Percentiles rank a stretch among this genome's conserved stretches.
phyloP scores from a whole-genome alignment of 2,888 invertebrate species.

The Anaspis maculata region DNA sequence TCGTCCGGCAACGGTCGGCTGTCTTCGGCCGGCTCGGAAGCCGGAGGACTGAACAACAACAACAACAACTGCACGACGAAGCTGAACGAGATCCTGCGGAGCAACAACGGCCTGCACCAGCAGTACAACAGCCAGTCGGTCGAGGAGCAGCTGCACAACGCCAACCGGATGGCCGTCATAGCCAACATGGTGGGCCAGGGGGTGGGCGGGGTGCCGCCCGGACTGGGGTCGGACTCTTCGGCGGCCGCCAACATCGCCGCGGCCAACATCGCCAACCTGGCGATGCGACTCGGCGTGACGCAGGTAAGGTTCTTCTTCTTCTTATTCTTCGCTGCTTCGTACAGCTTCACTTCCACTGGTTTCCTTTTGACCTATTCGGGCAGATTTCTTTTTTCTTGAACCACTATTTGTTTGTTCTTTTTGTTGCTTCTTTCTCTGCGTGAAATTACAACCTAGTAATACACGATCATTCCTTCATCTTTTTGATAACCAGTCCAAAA shows the following conservation, averaged over 20 bases:
- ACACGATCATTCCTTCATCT: too few relatives aligned
- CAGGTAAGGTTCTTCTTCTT: conserved; percentile 27
- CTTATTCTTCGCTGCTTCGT: neutral
- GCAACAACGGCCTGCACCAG: conserved; percentile 52
- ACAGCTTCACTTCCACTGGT: too few relatives aligned
- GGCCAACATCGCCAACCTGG: conserved; percentile 64
- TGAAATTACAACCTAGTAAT: too few relatives aligned
- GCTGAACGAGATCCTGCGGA: conserved; percentile 44
- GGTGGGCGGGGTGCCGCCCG: conserved; percentile 51
- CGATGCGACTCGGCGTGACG: conserved; percentile 57
- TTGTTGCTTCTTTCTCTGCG: too few relatives aligned
- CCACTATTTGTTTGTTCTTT: neutral
- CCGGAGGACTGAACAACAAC: conserved; percentile 62
- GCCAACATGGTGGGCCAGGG: conserved; percentile 60
- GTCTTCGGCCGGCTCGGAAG: conserved; percentile 73
- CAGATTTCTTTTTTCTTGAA: neutral
- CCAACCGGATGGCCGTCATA: conserved; percentile 61
- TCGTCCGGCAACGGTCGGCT: conserved; percentile 73
- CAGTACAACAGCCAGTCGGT: conserved; percentile 60
- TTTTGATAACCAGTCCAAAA: too few relatives aligned
- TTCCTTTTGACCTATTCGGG: too few relatives aligned
- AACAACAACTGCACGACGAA: conserved; percentile 57
- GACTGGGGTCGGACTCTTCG: conserved; percentile 45
- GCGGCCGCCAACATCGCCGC: conserved; percentile 57
- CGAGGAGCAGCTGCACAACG: conserved; percentile 49